Conservation (phyloP, 2,888 invertebrate genomes). For the Timema podura region DNA sequence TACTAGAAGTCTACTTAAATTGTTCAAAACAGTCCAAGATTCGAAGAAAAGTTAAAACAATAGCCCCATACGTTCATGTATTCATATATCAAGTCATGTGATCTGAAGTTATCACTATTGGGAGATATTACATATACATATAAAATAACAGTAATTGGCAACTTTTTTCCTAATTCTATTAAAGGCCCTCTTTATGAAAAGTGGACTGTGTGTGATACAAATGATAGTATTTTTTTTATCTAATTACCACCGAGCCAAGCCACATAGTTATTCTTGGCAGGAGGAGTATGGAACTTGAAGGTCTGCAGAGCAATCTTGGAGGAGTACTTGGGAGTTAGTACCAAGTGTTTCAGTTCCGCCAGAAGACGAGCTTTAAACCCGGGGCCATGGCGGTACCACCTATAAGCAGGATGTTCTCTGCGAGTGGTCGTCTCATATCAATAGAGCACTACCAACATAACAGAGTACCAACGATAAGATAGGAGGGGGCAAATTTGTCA, state of each 20-base stretch:
- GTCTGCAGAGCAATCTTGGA: slow-evolving; percentile 56
- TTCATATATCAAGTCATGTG: no score
- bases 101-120: no score
- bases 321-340: slow-evolving; percentile 59
- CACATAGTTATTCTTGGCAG: slow-evolving; percentile 74
- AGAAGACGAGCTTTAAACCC: slow-evolving; percentile 79
- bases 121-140: no score
- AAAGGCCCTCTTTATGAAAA: no score
- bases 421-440: slow-evolving; percentile 72
- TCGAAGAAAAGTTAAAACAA: no score
- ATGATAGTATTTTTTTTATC: neutral
- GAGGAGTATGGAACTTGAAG: slow-evolving; percentile 77
- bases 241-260: slow-evolving; percentile 78
- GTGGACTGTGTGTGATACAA: neutral
- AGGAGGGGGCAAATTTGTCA: no score
- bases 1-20: no score
- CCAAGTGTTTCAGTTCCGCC: slow-evolving; percentile 66
- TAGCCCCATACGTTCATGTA: no score
- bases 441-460: slow-evolving; percentile 61
- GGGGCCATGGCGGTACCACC: slow-evolving; percentile 83
- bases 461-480: no score
- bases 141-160: no score
- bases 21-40: no score
- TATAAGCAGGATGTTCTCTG: slow-evolving; percentile 78
- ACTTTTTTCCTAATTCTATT: no score